phyloP scores from a whole-genome alignment of 2,888 invertebrate genomes.

The Polyommatus iphigenia region DNA sequence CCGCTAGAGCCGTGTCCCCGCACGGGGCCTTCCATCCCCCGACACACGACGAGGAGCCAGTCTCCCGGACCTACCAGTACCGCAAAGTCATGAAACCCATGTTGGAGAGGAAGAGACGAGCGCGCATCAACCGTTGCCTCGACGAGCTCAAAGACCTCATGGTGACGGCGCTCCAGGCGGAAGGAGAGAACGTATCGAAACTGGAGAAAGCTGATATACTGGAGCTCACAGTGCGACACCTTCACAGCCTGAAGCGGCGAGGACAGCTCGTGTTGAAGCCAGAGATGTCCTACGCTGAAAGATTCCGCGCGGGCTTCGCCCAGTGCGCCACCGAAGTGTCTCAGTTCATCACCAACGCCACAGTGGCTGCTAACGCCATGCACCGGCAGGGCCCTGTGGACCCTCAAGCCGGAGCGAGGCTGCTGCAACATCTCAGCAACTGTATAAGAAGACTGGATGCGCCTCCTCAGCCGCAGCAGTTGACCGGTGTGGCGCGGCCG shows the following conservation, averaged over 20 bases:
- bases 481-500: conserved; percentile 61
- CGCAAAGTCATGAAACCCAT: conserved; percentile 96
- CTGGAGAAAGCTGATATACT: conserved; percentile 93
- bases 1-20: conserved; percentile 75
- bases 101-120: conserved; percentile 91
- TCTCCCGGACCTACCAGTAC: conserved; percentile 94
- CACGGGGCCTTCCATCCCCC: conserved; percentile 77
- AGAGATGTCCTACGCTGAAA: conserved; percentile 87
- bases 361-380: conserved; percentile 88
- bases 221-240: conserved; percentile 90
- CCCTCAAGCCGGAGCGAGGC: conserved; percentile 89
- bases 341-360: conserved; percentile 80
- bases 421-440: conserved; percentile 90
- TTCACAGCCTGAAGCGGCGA: conserved; percentile 89
- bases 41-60: conserved; percentile 80
- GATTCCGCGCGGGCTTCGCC: conserved; percentile 92
- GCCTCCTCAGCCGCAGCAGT: conserved; percentile 78
- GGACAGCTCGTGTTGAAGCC: conserved; percentile 80
- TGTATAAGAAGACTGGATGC: conserved; percentile 86
- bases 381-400: conserved; percentile 85
- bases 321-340: conserved; percentile 95
- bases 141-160: conserved; percentile 94
- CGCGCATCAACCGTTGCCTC: conserved; percentile 93
- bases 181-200: conserved; percentile 93
- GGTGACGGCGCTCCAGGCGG: conserved; percentile 91